These are phyloP conservation scores for Pagrus major DNA, from an alignment of 2,113 vertebrate species.

Conservation along the genomic window DNA sequence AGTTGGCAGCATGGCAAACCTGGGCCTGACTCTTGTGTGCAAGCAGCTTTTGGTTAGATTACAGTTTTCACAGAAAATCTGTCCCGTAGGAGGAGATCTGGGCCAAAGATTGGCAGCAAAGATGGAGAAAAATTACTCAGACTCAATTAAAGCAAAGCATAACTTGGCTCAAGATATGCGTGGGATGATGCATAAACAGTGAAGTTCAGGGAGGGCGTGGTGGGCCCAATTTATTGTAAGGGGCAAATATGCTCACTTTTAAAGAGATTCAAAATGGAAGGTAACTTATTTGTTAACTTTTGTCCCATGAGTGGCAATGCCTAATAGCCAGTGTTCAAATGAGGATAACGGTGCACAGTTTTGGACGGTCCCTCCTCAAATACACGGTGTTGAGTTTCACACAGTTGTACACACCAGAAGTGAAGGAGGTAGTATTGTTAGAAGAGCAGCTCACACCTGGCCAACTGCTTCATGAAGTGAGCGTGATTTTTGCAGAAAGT, in stretches of 20 bases:
- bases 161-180: slow-evolving; percentile 42
- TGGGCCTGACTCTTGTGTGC: slow-evolving; percentile 8
- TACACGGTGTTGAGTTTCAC: not conserved
- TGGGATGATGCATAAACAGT: slow-evolving; percentile 12
- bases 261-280: not conserved
- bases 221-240: not conserved
- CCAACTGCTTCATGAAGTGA: not conserved
- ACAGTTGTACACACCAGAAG: not conserved
- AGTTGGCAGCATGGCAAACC: slow-evolving; percentile 20
- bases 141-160: slow-evolving; percentile 52
- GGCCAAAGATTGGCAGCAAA: slow-evolving; percentile 57
- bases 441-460: not conserved
- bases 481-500: not conserved
- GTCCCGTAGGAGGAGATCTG: slow-evolving; percentile 63
- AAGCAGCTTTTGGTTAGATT: slow-evolving; percentile 36
- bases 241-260: not conserved
- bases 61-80: slow-evolving; percentile 57
- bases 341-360: not conserved
- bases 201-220: not conserved
- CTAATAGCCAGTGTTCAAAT: not conserved
- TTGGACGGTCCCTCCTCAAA: not conserved
- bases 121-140: slow-evolving; percentile 55
- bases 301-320: not conserved
- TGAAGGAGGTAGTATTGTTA: not conserved
- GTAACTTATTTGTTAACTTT: not conserved